Evolutionary conservation across 2,797 vertebrate species (phyloP), one percentile per base, ranked within the genome.

Genomic region (Synanceia verrucosa): DNA sequence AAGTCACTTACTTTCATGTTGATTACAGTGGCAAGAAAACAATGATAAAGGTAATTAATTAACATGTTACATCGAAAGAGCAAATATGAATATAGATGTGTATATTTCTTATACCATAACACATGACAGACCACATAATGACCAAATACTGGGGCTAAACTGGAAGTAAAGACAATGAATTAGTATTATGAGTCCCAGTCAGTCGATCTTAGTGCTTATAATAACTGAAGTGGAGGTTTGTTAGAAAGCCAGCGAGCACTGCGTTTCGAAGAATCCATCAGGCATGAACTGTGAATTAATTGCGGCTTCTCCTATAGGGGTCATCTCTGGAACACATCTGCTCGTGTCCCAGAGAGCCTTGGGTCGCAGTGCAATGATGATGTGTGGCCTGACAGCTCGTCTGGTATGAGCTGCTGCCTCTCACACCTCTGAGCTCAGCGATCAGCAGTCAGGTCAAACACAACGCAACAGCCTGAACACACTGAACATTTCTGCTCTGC

Each of bases 271-370:
- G 43, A 63, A 39, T 60, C 9, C 37, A 36, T 58, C 62, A 8
- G 31, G 47, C 44, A 36, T 46, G 19, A 65, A 58, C 51, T 41
- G 66, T 19, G 48, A 36, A 50, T 83, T 70, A 56, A 78, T 51
- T 65, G 59, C 1, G 57, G 62, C 65, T 16, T 65, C 63, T 76
- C 60, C 47, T 58, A 41, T 10, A 9, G 48, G 48, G n/a, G 62
- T 28, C 5, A 1, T 53, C 34, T 64, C 60, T 50, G 47, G 68
- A 85, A 84, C 76, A 71, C 89, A 86, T 86, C 76, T 76, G 76
- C 28, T 65, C 12, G 61, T 61, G 71, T 85, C 72, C 43, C 57
- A 56, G 56, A 67, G 41, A 65, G 65, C 79, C 71, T 57, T 23
- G 8, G 82, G 86, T 73, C 41, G 31, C 19, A 12, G 31, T 44